Percentiles rank a stretch among this genome's conserved stretches.
Conservation (phyloP, 92 coral and sea anemone genomes). For the Micromussa lordhowensis region DNA sequence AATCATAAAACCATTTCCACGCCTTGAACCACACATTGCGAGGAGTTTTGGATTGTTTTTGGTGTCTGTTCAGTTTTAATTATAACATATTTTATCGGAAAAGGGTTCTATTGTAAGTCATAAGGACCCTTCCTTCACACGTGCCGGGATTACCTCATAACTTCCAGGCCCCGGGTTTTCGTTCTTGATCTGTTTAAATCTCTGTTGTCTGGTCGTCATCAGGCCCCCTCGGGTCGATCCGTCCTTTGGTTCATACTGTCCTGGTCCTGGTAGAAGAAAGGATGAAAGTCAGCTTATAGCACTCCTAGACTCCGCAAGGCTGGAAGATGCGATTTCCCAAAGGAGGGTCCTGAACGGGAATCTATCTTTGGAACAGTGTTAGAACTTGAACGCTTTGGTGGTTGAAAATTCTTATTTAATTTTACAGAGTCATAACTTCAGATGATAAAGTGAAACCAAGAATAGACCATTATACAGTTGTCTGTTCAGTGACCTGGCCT, state of each 20-base stretch:
- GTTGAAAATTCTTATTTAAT: too few species aligned
- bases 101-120: background rate
- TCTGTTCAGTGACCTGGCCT: too few species aligned
- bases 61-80: background rate
- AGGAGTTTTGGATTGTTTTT: background rate
- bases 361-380: too few species aligned
- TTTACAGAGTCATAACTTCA: too few species aligned
- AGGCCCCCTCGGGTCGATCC: conserved; percentile 78
- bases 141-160: conserved; percentile 77
- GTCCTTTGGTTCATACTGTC: conserved; percentile 76
- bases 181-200: conserved; percentile 74
- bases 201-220: conserved; percentile 86
- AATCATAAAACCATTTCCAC: too few species aligned
- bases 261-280: conserved; percentile 82
- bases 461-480: too few species aligned
- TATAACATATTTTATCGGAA: background rate
- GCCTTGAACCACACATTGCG: too few species aligned
- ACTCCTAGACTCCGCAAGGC: too few species aligned
- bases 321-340: too few species aligned
- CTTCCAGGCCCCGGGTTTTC: conserved; percentile 97
- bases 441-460: too few species aligned
- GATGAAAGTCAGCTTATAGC: background rate
- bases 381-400: too few species aligned
- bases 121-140: background rate
- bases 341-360: background rate